Base-by-base conservation (phyloP, 2,888 invertebrate genomes). In the Scaptomyza cyrtandrae region DNA sequence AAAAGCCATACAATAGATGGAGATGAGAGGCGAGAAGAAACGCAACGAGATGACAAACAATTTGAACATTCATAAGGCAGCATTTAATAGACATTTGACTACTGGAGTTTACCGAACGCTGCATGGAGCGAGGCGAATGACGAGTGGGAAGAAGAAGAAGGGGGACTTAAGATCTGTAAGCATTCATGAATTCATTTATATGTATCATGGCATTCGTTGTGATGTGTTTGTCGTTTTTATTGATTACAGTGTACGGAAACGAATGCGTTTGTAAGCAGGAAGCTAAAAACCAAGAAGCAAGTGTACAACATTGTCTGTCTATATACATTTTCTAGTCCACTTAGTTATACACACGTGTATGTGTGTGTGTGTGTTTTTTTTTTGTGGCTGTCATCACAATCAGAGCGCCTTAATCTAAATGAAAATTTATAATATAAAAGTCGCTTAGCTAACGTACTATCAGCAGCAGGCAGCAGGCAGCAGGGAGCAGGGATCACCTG, bases 71-170 rank as follows among this genome's bases (percentile, higher is more conserved):
- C 89, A 90, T 88, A 88, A 88, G 79, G 78, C 72, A 54, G 80
- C 80, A 87, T 90, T 90, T 90, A 90, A 90, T 90, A 90, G 76
- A 87, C 84, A 90, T 90, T 90, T 89, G 89, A 90, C 90, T 90
- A 90, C 90, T 78, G 90, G 90, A 90, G 89, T 90, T 90, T 71
- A 88, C 53, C 74, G 53, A 56, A 75, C 45, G 62, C 43, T 49
- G 54, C 27, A 14, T 10, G 57, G n/a, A 13, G 14, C 27, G 10
- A 1, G 14, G 33, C 10, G 33, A 29, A 29, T 29, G 24, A 24
- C 24, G 3, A 29, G 29, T 29, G 29, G 31, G 11, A 16, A 45
- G 5, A 1, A 45, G 5, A 1, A 9, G 27, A 5, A 14, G 11
- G 41, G 43, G 43, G 37, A 6, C 13, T 39, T 39, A n/a, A 9